phyloP scores from a whole-genome alignment of 2,797 vertebrate species.

The Morelia viridis region DNA sequence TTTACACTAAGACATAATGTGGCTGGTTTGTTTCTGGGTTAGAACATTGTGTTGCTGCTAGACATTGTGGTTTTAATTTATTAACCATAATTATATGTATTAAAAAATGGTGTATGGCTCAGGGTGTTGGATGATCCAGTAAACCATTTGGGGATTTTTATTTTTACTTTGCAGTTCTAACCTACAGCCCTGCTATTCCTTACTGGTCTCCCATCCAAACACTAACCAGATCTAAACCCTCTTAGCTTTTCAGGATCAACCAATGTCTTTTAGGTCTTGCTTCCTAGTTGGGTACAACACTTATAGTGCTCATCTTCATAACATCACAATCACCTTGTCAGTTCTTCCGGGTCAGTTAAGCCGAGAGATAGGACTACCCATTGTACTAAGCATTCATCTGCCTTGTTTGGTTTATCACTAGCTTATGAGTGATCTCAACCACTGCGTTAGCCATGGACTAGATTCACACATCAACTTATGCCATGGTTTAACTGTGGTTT shows the following conservation, averaged over 20 bases:
- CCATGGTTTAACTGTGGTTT: background rate
- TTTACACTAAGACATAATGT: no score
- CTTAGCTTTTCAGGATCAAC: background rate
- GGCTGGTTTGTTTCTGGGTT: no score
- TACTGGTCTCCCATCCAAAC: background rate
- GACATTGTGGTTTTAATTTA: background rate
- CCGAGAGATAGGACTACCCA: no score
- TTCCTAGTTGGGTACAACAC: background rate
- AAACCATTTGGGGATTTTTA: background rate
- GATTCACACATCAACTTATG: background rate
- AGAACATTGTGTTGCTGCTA: background rate
- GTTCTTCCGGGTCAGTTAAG: background rate
- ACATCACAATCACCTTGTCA: background rate
- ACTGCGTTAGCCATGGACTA: background rate
- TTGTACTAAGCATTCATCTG: no score
- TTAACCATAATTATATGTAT: background rate
- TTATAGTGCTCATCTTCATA: background rate
- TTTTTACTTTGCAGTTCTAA: no score
- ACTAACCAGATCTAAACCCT: background rate
- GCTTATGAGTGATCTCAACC: background rate
- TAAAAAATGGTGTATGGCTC: background rate
- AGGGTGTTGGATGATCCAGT: no score
- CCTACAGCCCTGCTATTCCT: no score
- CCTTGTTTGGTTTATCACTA: no score
- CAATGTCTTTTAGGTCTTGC: background rate